A percentile compares a stretch with the other conserved stretches of the same genome.
Conservation (phyloP, 2,888 invertebrate genomes). For the Acleris literana region DNA sequence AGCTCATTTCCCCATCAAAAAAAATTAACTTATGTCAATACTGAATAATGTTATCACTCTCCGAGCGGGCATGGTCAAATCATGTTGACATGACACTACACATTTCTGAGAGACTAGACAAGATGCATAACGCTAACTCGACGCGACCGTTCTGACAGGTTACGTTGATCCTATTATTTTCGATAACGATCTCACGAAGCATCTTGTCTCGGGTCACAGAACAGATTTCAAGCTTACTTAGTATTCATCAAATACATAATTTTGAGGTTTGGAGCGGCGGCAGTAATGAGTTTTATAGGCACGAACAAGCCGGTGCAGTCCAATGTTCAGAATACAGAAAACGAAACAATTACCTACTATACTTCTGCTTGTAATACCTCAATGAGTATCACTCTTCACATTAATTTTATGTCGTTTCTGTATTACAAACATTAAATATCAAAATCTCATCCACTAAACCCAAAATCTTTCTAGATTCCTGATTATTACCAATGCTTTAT, state of each 20-base stretch:
- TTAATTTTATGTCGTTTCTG: constrained; percentile 54
- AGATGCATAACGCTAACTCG: no score
- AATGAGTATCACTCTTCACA: constrained; percentile 1
- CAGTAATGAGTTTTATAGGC: constrained; percentile 80
- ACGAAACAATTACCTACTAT: constrained; percentile 42
- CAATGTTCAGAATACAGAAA: constrained; percentile 75
- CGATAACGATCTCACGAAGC: no score
- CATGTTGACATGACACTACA: constrained; percentile 66
- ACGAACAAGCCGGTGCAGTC: constrained; percentile 80
- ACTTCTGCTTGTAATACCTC: constrained; percentile 28
- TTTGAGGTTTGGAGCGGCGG: constrained; percentile 84
- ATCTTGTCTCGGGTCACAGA: constrained; percentile 32
- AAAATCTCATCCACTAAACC: constrained; percentile 64
- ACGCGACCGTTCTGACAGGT: no score
- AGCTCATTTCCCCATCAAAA: constrained; percentile 77
- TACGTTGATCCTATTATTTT: no score
- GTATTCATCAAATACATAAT: constrained; percentile 71
- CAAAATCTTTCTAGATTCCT: constrained; percentile 63
- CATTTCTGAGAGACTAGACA: constrained; percentile 47
- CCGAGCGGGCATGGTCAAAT: constrained; percentile 67
- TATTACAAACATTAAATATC: constrained; percentile 69
- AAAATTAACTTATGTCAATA: constrained; percentile 72
- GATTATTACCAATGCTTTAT: constrained; percentile 63
- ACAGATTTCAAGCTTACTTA: constrained; percentile 68
- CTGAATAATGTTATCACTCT: constrained; percentile 83